Conservation (phyloP, 2,797 vertebrate genomes). For the Salarias fasciatus region DNA sequence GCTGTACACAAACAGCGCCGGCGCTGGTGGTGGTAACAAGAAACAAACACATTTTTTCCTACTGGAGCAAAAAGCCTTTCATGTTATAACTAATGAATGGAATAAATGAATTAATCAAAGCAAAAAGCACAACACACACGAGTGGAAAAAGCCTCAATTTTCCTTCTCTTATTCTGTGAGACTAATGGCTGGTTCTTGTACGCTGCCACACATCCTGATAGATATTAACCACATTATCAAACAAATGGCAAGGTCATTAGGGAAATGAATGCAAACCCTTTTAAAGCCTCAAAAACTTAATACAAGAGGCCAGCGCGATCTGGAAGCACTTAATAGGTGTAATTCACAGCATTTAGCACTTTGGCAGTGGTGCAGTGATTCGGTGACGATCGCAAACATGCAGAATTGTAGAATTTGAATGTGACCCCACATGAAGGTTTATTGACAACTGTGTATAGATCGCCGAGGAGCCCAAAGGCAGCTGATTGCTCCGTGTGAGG, state of each 20-base stretch:
- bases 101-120: conserved; percentile 45
- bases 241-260: conserved; percentile 20
- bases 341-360: conserved; percentile 15
- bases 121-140: conserved; percentile 4
- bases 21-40: neutral
- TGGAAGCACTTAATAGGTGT: neutral
- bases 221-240: conserved; percentile 23
- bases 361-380: conserved; percentile 1
- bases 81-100: conserved; percentile 47
- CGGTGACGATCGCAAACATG: conserved; percentile 2
- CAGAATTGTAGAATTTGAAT: conserved; percentile 41
- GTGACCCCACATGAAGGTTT: conserved; percentile 28
- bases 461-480: conserved; percentile 41
- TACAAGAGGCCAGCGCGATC: conserved; percentile 23
- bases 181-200: conserved; percentile 40
- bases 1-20: conserved; percentile 12
- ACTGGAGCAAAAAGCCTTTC: conserved; percentile 46
- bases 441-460: conserved; percentile 55
- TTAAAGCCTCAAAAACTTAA: conserved; percentile 18
- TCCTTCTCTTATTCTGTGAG: conserved; percentile 8
- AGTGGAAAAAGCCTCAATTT: conserved; percentile 17
- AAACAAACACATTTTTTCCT: conserved; percentile 10
- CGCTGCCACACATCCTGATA: conserved; percentile 12
- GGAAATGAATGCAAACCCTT: conserved; percentile 28
- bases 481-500: conserved; percentile 39